These are phyloP conservation scores for Brachionus asplanchnoidis DNA, from an alignment of 1,140 invertebrate genomes.

Conservation along the genomic window DNA sequence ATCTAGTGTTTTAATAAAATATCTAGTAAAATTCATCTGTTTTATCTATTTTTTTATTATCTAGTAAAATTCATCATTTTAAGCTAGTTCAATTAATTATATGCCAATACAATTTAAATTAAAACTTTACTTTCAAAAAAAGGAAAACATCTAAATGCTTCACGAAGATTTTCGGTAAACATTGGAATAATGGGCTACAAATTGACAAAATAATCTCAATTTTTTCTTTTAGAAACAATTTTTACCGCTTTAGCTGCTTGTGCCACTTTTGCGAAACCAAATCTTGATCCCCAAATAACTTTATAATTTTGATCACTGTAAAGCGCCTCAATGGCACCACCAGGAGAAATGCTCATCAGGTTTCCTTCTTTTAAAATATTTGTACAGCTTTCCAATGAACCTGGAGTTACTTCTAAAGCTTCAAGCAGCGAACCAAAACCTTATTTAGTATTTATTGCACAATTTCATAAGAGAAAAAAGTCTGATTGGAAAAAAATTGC, in stretches of 20 bases:
- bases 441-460: constrained; percentile 44
- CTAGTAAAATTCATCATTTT: too few species aligned
- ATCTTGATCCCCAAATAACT: constrained; percentile 86
- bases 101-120: too few species aligned
- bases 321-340: constrained; percentile 91
- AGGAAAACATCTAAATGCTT: constrained; percentile 72
- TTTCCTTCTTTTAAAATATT: constrained; percentile 78
- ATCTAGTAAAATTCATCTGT: too few species aligned
- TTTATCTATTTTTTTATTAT: too few species aligned
- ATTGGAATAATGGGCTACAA: constrained; percentile 79
- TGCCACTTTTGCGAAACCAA: constrained; percentile 95
- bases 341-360: constrained; percentile 85
- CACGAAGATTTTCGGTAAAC: constrained; percentile 90
- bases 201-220: not conserved
- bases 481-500: too few species aligned
- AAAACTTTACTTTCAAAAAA: constrained; percentile 50
- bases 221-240: not conserved
- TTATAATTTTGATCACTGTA: constrained; percentile 79
- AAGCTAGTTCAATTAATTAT: too few species aligned
- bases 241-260: constrained; percentile 80
- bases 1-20: too few species aligned
- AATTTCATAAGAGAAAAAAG: too few species aligned
- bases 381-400: constrained; percentile 83
- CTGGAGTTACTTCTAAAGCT: constrained; percentile 83
- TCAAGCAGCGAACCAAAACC: constrained; percentile 69